Base-by-base conservation (phyloP, 1,140 invertebrate species). In the Trichomalopsis sarcophagae region DNA sequence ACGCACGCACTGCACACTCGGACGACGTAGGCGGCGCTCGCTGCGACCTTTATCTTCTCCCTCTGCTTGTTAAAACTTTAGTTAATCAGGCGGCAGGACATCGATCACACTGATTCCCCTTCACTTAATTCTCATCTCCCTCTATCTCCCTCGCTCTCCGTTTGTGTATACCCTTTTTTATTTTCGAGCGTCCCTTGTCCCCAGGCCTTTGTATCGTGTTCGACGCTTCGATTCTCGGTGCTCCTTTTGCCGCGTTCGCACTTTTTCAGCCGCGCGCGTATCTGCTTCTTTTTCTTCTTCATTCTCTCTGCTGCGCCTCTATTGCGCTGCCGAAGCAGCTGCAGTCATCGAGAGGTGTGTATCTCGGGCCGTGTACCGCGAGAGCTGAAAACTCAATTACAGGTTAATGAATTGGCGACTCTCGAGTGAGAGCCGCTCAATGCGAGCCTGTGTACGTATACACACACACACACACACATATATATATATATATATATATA, bases 341-440 rank as follows among this genome's bases (percentile, higher is more conserved):
- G 77, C 66, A 6, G 55, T 21, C 14, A 21, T 21, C 55, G 55
- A 62, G 78, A 82, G 84, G 78, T 84, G 81, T 86, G 82, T 87
- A 87, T 88, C 87, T 85, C 84, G 33, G 33, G n/a, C 44, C 81
- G 80, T 86, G 87, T 86, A 85, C 86, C 85, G 82, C 69, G 21
- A 44, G 78, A 86, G 86, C 86, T 88, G 87, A 88, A 88, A 88
- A 88, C 87, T 88, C 87, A 88, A 88, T 88, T 88, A 88, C 85
- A 86, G 86, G 81, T 85, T 88, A 88, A 88, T 88, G 87, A 88
- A 88, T 88, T 88, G 87, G 85, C 73, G 69, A 68, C 62, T 81
- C 66, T 80, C 69, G 68, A 55, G 9, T 23, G 47, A 50, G 69
- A 40, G 27, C 9, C 66, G 66, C 23, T 23, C n/a, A 23, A 23